Evolutionary conservation across 1,140 invertebrate species (phyloP).

Genomic region (Penaeus indicus): DNA sequence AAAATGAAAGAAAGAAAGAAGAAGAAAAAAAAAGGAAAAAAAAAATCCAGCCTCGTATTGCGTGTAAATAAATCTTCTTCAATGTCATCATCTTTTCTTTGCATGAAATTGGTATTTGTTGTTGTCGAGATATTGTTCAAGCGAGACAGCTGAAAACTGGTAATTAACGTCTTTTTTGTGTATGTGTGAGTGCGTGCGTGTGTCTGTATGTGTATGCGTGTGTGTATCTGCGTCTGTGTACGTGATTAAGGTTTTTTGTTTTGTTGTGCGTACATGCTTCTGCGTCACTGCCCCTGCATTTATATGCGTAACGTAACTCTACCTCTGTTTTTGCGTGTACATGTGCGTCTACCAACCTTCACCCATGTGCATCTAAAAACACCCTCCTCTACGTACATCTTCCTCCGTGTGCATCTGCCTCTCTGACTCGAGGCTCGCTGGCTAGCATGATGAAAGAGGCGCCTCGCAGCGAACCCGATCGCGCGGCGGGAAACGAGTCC

Average conservation of each 20-base stretch:
- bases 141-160: slow-evolving; percentile 46
- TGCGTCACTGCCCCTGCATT: too few relatives aligned
- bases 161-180: slow-evolving; percentile 45
- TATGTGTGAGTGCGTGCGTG: not conserved
- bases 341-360: too few relatives aligned
- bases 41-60: not conserved
- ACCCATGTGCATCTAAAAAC: too few relatives aligned
- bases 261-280: not conserved
- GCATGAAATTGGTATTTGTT: slow-evolving; percentile 54
- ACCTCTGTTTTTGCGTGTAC: too few relatives aligned
- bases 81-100: slow-evolving; percentile 41
- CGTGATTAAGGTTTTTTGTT: not conserved
- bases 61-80: slow-evolving; percentile 40
- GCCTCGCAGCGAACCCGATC: not conserved
- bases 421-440: not conserved
- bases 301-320: too few relatives aligned
- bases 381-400: too few relatives aligned
- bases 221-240: too few relatives aligned
- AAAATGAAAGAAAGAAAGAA: too few relatives aligned
- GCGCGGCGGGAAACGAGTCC: slow-evolving; percentile 20
- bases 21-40: not conserved
- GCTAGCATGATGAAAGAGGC: slow-evolving; percentile 36
- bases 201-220: too few relatives aligned
- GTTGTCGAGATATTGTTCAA: slow-evolving; percentile 49
- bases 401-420: too few relatives aligned